These are phyloP conservation scores for Rafetus swinhoei DNA, from an alignment of 2,113 vertebrate genomes.

Conservation along the genomic window DNA sequence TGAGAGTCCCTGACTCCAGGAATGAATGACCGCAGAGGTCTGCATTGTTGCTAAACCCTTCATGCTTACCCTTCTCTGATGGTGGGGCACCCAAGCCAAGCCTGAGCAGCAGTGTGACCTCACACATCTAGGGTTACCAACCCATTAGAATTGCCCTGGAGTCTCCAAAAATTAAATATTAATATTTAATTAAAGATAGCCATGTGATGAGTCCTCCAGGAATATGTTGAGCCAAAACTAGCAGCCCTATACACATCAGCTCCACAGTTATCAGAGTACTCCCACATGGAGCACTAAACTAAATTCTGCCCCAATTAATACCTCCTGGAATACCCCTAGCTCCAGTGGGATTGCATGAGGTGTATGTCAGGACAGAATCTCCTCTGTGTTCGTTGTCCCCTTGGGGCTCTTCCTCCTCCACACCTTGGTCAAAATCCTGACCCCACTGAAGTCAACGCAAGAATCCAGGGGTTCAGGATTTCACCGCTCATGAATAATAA, in stretches of 20 bases:
- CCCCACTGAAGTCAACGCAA: neutral
- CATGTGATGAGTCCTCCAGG: too few species aligned
- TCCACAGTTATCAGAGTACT: neutral
- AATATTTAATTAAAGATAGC: too few species aligned
- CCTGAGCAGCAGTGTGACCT: neutral
- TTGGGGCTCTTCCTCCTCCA: neutral
- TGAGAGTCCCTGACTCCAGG: neutral
- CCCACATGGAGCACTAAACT: neutral
- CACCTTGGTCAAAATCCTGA: neutral
- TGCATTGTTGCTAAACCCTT: neutral
- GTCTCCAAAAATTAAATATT: too few species aligned
- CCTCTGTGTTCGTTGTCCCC: accelerated
- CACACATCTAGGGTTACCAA: neutral
- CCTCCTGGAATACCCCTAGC: neutral
- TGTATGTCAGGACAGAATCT: neutral
- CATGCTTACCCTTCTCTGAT: neutral
- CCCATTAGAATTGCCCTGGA: too few species aligned
- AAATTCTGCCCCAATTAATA: neutral
- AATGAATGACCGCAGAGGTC: too few species aligned
- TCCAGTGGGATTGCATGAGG: accelerated
- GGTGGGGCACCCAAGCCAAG: neutral
- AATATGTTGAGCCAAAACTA: neutral
- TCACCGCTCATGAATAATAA: neutral
- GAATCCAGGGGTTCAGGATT: neutral
- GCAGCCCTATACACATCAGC: neutral